Conservation (phyloP, 2,888 invertebrate genomes). For the Clitarchus hookeri region DNA sequence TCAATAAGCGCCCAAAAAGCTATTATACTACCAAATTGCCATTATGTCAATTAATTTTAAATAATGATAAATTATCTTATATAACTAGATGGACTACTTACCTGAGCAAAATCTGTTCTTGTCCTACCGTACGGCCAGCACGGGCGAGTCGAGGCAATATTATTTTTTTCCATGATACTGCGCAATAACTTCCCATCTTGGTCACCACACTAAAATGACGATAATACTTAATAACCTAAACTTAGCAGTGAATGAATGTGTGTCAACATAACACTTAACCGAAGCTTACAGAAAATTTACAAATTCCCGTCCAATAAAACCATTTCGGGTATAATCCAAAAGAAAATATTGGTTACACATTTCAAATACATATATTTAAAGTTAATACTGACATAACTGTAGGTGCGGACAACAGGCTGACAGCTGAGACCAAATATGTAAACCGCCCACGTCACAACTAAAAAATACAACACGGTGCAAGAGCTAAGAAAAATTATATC, state of each 20-base stretch:
- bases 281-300: background rate
- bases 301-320: background rate
- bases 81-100: background rate
- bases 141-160: constrained; percentile 30
- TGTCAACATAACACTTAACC: background rate
- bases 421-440: constrained; percentile 39
- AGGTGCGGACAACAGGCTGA: constrained; percentile 28
- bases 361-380: background rate
- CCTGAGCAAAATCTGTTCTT: constrained; percentile 37
- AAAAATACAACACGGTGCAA: background rate
- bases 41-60: no score
- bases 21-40: no score
- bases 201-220: constrained; percentile 31
- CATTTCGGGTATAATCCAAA: background rate
- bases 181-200: constrained; percentile 35
- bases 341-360: background rate
- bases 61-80: no score
- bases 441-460: constrained; percentile 37
- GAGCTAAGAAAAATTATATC: background rate
- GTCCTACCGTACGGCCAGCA: constrained; percentile 35
- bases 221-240: background rate
- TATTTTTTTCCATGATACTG: constrained; percentile 36
- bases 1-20: no score
- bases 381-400: background rate
- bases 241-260: background rate